Conservation (phyloP, 2,113 vertebrate genomes). For the Tenrec ecaudatus region DNA sequence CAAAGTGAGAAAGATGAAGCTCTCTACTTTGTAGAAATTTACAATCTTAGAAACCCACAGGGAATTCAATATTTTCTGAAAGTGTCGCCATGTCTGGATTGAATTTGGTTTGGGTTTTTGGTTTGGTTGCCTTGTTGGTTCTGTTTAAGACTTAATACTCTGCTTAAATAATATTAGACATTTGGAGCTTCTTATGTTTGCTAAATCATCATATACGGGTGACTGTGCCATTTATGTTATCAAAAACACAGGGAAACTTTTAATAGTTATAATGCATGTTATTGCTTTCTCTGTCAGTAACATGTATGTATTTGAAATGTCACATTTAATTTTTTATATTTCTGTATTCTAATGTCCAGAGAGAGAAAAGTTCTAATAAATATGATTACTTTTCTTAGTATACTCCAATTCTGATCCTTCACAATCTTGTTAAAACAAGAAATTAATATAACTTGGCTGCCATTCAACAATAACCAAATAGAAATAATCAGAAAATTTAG, state of each 20-base stretch:
- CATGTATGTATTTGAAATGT: not conserved
- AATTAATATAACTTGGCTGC: conserved; percentile 22
- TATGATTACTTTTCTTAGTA: not conserved
- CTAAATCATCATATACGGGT: not conserved
- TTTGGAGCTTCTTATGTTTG: too few species aligned
- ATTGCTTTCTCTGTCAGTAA: not conserved
- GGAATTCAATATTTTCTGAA: too few species aligned
- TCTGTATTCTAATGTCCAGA: not conserved
- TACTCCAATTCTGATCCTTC: not conserved
- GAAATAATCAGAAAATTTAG: conserved; percentile 58
- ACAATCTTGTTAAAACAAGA: not conserved
- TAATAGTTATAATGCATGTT: not conserved
- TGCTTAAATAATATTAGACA: too few species aligned
- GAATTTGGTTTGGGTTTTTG: too few species aligned
- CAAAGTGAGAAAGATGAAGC: too few species aligned
- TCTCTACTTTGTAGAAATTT: too few species aligned
- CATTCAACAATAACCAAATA: conserved; percentile 21
- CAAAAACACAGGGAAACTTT: not conserved
- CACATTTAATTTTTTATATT: conserved; percentile 23
- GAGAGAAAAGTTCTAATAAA: not conserved
- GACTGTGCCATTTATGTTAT: not conserved
- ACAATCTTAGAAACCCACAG: too few species aligned
- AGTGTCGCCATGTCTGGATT: too few species aligned
- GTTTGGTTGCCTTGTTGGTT: too few species aligned
- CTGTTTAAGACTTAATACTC: too few species aligned